Base-by-base conservation (phyloP, 1,140 invertebrate species). In the Globodera ellingtonae region DNA sequence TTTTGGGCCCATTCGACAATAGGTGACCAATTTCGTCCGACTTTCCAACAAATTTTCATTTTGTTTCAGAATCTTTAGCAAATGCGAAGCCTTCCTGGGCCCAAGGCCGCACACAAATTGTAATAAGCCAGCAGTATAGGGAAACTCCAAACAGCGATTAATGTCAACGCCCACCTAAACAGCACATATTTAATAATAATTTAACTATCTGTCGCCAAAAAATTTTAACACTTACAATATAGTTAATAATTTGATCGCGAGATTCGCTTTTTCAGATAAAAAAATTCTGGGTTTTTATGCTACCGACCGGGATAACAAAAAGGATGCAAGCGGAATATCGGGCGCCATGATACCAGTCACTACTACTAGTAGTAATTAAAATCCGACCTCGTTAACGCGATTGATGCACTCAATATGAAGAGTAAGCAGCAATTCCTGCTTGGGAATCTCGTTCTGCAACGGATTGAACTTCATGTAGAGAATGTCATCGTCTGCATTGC, bases 41-140 rank as follows among this genome's bases (percentile, higher is more conserved):
- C 80, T 84, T 72, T 85, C 84, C 24, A 88, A 78, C 7, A 81
- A 65, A 62, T 85, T 83, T 67, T 86, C 77, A 13, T 85, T 82
- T 35, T 85, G 76, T 50, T 86, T 81, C 13, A 88, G 80, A 18
- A 86, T 80, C 75, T 95, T 95, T 3, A 98, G 92, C 35, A 99
- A 89, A 6, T 95, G 94, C 86, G 94, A 93, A 0, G 94, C 95
- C 91, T 99, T 99, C 75, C 97, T 92, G 0, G 96, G 95, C 4
- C 98, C 98, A 9, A 99, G 90, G 62, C 98, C 98, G 90, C 96
- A 98, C 4, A 99, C 93, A 90, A 99, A 99, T 91, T 99, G 98
- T 6, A 99, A 91, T n/a, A 98, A 89, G 52, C 87, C 84, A 18
- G 82, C 83, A 3, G 94, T 94, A 82, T 98, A 94, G 0, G 94